These are phyloP conservation scores for Hypothenemus hampei DNA, from an alignment of 1,140 invertebrate species.

Conservation along the genomic window DNA sequence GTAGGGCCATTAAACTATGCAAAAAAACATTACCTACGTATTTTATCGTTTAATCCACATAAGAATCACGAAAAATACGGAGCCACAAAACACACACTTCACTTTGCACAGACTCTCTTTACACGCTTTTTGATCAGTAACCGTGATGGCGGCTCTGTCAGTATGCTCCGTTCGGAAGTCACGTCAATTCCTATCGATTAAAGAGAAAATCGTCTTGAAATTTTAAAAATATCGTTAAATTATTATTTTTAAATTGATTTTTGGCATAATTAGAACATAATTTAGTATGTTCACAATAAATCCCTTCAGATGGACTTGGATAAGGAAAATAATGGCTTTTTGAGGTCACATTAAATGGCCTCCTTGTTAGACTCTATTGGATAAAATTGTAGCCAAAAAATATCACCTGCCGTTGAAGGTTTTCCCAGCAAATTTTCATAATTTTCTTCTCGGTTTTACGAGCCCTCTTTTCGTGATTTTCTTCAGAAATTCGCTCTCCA, in stretches of 20 bases:
- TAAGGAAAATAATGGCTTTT: constrained; percentile 16
- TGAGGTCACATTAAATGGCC: constrained; percentile 21
- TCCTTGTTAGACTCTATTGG: constrained; percentile 6
- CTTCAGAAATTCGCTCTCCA: constrained; percentile 1
- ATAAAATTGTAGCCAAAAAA: constrained; percentile 3
- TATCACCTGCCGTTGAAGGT: constrained; percentile 11
- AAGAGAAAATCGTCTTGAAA: constrained; percentile 2
- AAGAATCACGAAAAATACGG: constrained; percentile 44
- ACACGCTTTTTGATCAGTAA: constrained; percentile 43
- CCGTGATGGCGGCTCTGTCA: constrained; percentile 42
- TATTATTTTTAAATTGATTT: constrained; percentile 16
- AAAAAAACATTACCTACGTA: constrained; percentile 42
- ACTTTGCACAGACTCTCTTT: constrained; percentile 44
- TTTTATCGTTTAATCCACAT: constrained; percentile 42
- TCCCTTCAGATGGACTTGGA: constrained; percentile 2
- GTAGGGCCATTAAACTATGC: constrained; percentile 21
- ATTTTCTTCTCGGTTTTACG: constrained; percentile 9
- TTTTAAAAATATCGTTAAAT: constrained; percentile 29
- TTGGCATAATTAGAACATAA: background rate
- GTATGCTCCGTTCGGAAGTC: constrained; percentile 12
- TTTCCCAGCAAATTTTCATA: constrained; percentile 6
- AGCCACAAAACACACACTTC: constrained; percentile 46
- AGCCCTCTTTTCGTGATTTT: constrained; percentile 11
- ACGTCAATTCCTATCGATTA: background rate
- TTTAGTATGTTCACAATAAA: background rate